Conservation (phyloP, 2,888 invertebrate species). For the Hipparchia sbordonii region DNA sequence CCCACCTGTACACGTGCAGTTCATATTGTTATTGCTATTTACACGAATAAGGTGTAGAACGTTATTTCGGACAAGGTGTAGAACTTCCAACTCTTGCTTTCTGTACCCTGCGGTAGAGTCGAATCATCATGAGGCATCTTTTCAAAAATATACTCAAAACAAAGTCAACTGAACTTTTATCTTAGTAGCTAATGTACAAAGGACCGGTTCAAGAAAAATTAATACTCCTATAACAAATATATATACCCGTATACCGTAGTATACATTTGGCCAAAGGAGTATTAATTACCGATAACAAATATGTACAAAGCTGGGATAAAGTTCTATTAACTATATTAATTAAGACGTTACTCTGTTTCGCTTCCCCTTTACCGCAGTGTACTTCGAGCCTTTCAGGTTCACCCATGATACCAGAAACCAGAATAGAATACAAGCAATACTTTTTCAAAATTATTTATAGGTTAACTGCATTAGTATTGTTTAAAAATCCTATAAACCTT, state of each 20-base stretch:
- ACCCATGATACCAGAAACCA: slow-evolving; percentile 6
- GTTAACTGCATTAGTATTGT: slow-evolving; percentile 7
- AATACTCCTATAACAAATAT: too few species aligned
- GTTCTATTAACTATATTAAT: not conserved
- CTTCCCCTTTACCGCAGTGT: not conserved
- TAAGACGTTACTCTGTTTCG: not conserved
- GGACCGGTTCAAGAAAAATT: too few species aligned
- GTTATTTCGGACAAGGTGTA: too few species aligned
- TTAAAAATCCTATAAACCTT: not conserved
- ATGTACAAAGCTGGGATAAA: not conserved
- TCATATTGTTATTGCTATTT: not conserved
- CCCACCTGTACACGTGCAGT: slow-evolving; percentile 84
- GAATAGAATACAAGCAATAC: slow-evolving; percentile 7
- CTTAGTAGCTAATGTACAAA: not conserved
- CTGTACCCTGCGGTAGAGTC: not conserved
- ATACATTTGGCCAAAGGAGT: too few species aligned
- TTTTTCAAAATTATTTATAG: not conserved
- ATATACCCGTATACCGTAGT: too few species aligned
- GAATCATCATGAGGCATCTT: not conserved
- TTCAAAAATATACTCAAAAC: not conserved
- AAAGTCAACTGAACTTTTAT: not conserved
- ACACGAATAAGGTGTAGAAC: not conserved
- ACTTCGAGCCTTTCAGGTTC: not conserved
- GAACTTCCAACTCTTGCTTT: not conserved
- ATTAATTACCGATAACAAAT: too few species aligned